Conservation (phyloP, 2,888 invertebrate genomes). For the Leptopilina syphax region DNA sequence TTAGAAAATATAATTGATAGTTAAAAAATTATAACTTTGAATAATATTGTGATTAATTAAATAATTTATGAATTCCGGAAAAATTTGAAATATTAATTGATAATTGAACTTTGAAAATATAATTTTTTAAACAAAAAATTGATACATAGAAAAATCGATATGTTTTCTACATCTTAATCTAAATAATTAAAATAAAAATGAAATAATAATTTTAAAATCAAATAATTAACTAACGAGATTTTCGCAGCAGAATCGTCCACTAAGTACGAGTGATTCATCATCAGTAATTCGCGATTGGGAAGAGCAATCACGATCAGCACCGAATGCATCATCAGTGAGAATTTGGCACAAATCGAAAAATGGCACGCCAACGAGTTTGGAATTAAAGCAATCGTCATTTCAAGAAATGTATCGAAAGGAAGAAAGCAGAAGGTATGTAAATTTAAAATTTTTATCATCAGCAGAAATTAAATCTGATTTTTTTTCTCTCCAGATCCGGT, state of each 20-base stretch:
- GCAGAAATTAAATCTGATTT: too few relatives aligned
- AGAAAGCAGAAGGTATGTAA: conserved; percentile 66
- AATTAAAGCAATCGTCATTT: conserved; percentile 68
- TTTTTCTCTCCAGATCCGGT: conserved; percentile 58
- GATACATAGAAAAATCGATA: too few relatives aligned
- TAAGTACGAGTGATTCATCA: conserved; percentile 80
- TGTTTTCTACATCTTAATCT: too few relatives aligned
- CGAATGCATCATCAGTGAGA: conserved; percentile 83
- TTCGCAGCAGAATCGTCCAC: conserved; percentile 76
- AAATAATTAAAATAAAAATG: too few relatives aligned
- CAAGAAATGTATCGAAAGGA: conserved; percentile 69
- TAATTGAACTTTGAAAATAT: too few relatives aligned
- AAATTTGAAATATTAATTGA: too few relatives aligned
- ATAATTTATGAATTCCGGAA: too few relatives aligned
- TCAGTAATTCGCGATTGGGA: conserved; percentile 82
- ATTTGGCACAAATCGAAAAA: conserved; percentile 71
- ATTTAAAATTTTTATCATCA: background rate
- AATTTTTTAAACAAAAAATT: too few relatives aligned
- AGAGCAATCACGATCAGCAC: conserved; percentile 86
- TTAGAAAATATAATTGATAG: too few relatives aligned
- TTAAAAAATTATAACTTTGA: too few relatives aligned
- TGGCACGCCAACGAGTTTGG: conserved; percentile 58
- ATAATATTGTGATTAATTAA: too few relatives aligned
- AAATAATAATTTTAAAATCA: background rate
- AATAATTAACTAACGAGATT: conserved; percentile 31